phyloP scores from a whole-genome alignment of 2,113 vertebrate species.

The Zosterops pallidus region DNA sequence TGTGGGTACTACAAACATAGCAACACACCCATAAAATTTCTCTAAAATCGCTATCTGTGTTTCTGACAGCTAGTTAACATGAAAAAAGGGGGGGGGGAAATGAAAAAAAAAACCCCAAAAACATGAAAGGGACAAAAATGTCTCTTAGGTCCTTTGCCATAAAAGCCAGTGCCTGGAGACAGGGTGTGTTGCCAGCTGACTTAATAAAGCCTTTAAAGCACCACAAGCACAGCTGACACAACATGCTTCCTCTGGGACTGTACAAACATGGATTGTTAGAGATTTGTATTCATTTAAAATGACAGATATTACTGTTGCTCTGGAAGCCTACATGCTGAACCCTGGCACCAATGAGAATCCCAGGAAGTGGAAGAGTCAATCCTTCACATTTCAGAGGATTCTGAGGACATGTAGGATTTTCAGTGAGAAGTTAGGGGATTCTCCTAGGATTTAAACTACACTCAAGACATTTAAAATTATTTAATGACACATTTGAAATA shows the following conservation, averaged over 20 bases:
- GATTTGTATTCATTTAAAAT: constrained; percentile 66
- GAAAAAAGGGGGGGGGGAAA: accelerated
- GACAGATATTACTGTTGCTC: constrained; percentile 43
- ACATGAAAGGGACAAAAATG: not conserved
- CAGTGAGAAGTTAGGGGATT: not conserved
- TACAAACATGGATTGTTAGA: constrained; percentile 42
- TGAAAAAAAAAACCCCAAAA: not conserved
- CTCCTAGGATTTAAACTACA: not conserved
- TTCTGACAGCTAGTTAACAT: constrained; percentile 18
- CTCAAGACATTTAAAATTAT: not conserved
- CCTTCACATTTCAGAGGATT: not conserved
- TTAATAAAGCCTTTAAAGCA: constrained; percentile 63
- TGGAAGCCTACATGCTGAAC: constrained; percentile 20
- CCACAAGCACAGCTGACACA: constrained; percentile 34
- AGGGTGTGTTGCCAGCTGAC: constrained; percentile 41
- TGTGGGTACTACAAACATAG: not conserved
- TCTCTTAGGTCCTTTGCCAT: constrained; percentile 6
- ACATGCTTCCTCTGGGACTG: constrained; percentile 45
- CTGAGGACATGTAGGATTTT: not conserved
- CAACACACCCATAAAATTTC: not conserved
- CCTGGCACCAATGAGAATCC: not conserved
- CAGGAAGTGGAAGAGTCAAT: not conserved
- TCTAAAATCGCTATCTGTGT: not conserved
- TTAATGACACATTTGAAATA: not conserved
- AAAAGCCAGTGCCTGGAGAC: constrained; percentile 33